phyloP scores from a whole-genome alignment of 1,140 invertebrate species.

The Drosophila kohkoa region DNA sequence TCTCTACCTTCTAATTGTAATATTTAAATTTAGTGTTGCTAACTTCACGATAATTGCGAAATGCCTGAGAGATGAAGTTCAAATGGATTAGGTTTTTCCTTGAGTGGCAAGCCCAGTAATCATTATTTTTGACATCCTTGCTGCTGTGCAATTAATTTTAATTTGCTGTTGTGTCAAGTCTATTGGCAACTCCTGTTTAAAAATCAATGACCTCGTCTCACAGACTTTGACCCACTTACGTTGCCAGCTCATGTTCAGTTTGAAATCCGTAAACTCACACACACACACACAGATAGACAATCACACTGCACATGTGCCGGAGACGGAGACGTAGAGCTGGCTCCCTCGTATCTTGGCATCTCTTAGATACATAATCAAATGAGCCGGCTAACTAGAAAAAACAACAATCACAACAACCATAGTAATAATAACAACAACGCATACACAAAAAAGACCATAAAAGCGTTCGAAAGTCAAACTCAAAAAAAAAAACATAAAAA shows the following conservation, averaged over 20 bases:
- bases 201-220: conserved; percentile 64
- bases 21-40: no score
- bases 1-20: neutral
- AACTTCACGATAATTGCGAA: no score
- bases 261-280: conserved; percentile 51
- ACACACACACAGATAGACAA: neutral
- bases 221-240: conserved; percentile 74
- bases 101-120: neutral
- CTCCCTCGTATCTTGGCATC: conserved; percentile 62
- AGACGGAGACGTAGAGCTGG: conserved; percentile 21
- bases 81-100: conserved; percentile 2
- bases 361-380: conserved; percentile 67
- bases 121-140: conserved; percentile 16
- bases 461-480: conserved; percentile 74
- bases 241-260: conserved; percentile 59
- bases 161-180: conserved; percentile 23
- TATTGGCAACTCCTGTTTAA: conserved; percentile 38
- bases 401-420: conserved; percentile 51
- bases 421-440: conserved; percentile 26
- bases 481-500: conserved; percentile 50
- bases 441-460: conserved; percentile 61
- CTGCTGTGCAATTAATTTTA: conserved; percentile 21
- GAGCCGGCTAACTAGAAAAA: conserved; percentile 56
- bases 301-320: conserved; percentile 7
- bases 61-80: neutral